phyloP scores from a whole-genome alignment of 2,888 invertebrate species.

The Coelopa pilipes region DNA sequence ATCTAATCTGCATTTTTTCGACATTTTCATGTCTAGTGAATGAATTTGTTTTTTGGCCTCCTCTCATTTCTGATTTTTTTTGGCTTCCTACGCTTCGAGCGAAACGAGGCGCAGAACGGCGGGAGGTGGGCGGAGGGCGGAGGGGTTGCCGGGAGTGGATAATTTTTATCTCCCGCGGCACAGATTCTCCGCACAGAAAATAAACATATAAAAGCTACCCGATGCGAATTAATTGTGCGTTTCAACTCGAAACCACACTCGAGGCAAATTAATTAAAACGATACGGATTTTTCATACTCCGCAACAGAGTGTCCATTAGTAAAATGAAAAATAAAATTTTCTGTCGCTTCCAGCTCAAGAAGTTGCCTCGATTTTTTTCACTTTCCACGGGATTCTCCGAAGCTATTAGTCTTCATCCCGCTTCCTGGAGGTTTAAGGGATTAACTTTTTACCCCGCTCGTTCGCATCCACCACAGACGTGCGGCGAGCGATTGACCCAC shows the following conservation, averaged over 20 bases:
- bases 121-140: too few species aligned
- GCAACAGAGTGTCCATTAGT: background rate
- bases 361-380: background rate
- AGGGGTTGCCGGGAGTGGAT: background rate
- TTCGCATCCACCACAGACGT: too few species aligned
- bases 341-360: background rate
- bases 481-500: too few species aligned
- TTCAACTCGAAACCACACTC: conserved; percentile 10
- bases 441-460: too few species aligned
- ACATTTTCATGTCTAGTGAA: background rate
- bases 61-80: background rate
- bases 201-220: background rate
- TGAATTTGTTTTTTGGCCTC: background rate
- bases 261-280: conserved; percentile 12
- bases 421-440: too few species aligned
- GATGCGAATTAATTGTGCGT: conserved; percentile 8
- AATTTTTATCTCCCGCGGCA: conserved; percentile 1
- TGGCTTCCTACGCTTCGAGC: background rate
- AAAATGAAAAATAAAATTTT: background rate
- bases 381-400: too few species aligned
- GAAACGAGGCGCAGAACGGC: background rate
- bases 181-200: background rate
- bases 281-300: background rate
- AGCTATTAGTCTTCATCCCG: too few species aligned
- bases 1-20: conserved; percentile 22